Base-by-base conservation (phyloP, 2,888 invertebrate species). In the Gibbula magus region DNA sequence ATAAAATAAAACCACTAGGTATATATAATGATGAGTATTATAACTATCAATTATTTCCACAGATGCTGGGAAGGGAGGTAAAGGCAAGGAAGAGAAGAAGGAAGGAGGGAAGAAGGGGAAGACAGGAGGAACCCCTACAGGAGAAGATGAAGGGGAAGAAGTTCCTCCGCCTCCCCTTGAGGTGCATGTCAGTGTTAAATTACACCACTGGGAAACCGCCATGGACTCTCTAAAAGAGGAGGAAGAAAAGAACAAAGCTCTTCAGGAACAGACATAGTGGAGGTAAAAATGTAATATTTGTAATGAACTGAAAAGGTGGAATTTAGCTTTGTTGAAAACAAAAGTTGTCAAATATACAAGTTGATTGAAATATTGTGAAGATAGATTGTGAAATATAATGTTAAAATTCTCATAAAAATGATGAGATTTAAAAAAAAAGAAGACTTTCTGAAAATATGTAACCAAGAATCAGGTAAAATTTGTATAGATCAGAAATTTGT, bases 191-290 rank as follows among this genome's bases (percentile, higher is more conserved):
- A 79, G 77, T 13, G 87, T 92, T 29, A 84, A 85, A 53, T 86
- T 91, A 10, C 90, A 90, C 74, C 91, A 91, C 83, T 92, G 92
- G 92, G 87, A 85, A 61, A 91, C 91, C 13, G 89, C 91, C 35
- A 83, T 85, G 81, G 92, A 92, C 81, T 87, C 90, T 3, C 73
- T 89, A 73, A 88, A 84, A 61, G 89, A 89, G 76, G 88, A 89
- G 77, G 87, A 90, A 79, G 88, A 88, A 39, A 79, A 80, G 53
- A 83, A 79, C 20, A 82, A 78, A 54, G 74, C 53, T 18, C 45
- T 39, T 22, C 39, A 75, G 53, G 29, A 53, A 51, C 25, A 67
- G 35, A 16, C 35, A 16, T 32, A 67, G 5, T 67, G 25, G 2
- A 0, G 13, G 32, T 16, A 29, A 20, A 32, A 5, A n/a, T 56